Base-by-base conservation (phyloP, 2,888 invertebrate genomes). In the Caenorhabditis sulstoni region DNA sequence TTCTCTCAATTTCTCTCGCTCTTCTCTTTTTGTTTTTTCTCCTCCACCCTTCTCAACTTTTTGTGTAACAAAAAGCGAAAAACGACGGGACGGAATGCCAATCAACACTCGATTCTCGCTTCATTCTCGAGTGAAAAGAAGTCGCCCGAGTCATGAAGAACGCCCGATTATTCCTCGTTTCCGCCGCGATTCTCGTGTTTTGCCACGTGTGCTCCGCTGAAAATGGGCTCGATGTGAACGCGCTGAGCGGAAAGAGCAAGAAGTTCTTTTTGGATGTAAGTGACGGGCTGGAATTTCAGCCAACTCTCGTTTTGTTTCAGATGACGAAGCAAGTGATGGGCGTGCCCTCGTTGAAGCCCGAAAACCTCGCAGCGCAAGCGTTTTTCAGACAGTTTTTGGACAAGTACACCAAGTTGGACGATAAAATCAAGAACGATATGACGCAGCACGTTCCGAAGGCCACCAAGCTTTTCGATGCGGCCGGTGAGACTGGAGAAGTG, bases 321-420 rank as follows among this genome's bases (percentile, higher is more conserved):
- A 84, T 84, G 81, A 84, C 84, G 0, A 84, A 84, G 44, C 80
- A 84, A 74, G 84, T 78, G 11, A 84, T 84, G 84, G 84, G 81
- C 29, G 81, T 84, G 2, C 81, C 84, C 11, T 81, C 81, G 0
- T 47, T 84, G 39, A 82, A 81, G 23, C 84, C 84, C 0, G 84
- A 84, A 50, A 84, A 84, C 20, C 74, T 82, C 14, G 84, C 81
- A 7, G 84, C 81, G 9, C 84, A 82, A 52, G 76, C 81, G 0
- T 84, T 84, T 62, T 84, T 84, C 79, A 67, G 79, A 37, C 59
- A 62, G 9, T 77, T 84, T 16, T 55, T 82, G 11, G 82, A 82
- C 47, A 84, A 79, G 45, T 84, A 81, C 61, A 82, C 84, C 4
- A 82, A 82, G 44, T 39, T 84, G 50, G 81, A 79, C 45, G 82